phyloP scores from a whole-genome alignment of 2,888 invertebrate species.

The Copidosoma aretas region DNA sequence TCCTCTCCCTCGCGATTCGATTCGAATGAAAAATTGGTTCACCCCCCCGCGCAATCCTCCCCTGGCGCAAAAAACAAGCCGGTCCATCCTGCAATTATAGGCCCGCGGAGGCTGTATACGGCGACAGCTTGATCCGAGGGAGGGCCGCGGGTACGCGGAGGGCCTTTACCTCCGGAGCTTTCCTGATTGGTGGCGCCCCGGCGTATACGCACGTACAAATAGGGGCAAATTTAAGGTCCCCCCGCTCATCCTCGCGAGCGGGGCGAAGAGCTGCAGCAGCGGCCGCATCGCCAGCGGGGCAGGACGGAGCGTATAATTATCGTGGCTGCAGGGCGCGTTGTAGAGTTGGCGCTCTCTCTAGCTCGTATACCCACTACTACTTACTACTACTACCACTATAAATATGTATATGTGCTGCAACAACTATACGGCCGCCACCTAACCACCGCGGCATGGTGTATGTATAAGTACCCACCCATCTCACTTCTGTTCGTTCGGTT shows the following conservation, averaged over 20 bases:
- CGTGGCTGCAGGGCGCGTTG: conserved; percentile 54
- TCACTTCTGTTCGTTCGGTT: conserved; percentile 59
- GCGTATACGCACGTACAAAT: conserved; percentile 56
- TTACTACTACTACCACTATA: no score
- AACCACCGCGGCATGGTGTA: no score
- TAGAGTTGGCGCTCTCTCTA: conserved; percentile 50
- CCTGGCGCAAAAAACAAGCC: background rate
- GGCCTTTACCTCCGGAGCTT: no score
- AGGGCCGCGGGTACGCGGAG: no score
- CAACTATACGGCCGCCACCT: no score
- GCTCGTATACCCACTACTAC: no score
- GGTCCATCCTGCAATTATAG: background rate
- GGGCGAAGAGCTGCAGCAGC: conserved; percentile 45
- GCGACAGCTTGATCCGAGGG: background rate
- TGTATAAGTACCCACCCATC: conserved; percentile 44
- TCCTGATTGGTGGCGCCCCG: conserved; percentile 17
- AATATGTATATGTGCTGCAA: no score
- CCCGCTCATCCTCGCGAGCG: background rate
- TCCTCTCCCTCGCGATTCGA: background rate
- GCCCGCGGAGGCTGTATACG: background rate
- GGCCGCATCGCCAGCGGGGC: no score
- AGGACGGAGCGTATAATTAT: conserved; percentile 61
- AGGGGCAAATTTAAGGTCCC: conserved; percentile 61
- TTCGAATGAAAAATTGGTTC: background rate
- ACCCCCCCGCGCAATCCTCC: no score